phyloP scores from a whole-genome alignment of 2,113 vertebrate genomes.

The Lamprotornis superbus region DNA sequence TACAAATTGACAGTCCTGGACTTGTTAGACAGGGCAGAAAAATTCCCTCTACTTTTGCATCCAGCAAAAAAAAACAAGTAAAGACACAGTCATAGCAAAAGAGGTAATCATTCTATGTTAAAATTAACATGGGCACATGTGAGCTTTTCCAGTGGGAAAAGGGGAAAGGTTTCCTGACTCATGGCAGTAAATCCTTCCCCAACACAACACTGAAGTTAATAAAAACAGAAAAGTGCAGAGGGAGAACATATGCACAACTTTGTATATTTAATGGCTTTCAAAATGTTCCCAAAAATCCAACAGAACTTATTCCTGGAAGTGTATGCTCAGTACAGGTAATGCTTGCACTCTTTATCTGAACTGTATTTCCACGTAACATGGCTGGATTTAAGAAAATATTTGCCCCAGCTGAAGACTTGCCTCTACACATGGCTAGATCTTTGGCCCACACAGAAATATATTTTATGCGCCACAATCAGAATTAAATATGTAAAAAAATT shows the following conservation, averaged over 20 bases:
- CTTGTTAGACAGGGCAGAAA: background rate
- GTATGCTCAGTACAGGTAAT: background rate
- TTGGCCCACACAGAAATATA: background rate
- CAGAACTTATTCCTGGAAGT: background rate
- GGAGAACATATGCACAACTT: background rate
- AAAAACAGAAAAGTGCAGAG: background rate
- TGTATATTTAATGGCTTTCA: background rate
- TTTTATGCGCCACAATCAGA: background rate
- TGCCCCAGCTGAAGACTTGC: background rate
- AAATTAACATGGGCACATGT: background rate
- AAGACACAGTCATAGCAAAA: background rate
- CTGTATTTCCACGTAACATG: fast-evolving
- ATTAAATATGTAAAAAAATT: background rate
- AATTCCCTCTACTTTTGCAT: background rate
- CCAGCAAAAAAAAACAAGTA: background rate
- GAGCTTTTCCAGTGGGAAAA: background rate
- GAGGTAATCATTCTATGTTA: background rate
- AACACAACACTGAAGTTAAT: background rate
- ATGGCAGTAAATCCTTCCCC: background rate
- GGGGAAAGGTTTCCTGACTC: background rate
- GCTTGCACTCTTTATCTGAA: background rate
- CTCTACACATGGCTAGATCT: background rate
- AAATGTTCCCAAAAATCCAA: background rate
- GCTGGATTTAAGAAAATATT: background rate
- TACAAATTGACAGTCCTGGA: background rate